Conservation (phyloP, 2,888 invertebrate species). For the Dugesia japonica region DNA sequence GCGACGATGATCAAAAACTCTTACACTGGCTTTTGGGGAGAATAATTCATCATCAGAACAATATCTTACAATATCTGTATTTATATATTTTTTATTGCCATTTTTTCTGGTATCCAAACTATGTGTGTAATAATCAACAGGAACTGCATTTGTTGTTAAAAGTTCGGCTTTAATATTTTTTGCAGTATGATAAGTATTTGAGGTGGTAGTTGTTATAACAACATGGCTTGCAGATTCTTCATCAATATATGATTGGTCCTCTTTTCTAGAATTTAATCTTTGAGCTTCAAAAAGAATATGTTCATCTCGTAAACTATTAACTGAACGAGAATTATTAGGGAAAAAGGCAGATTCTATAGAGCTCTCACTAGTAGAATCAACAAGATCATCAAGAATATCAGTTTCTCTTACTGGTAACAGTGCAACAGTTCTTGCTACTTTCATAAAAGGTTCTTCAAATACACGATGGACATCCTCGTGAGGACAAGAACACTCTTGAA, state of each 20-base stretch:
- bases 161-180: neutral
- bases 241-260: neutral
- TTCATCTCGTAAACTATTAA: constrained; percentile 11
- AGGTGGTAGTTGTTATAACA: neutral
- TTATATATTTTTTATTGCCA: neutral
- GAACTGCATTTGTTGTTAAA: neutral
- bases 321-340: neutral
- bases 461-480: constrained; percentile 26
- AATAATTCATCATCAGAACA: constrained; percentile 1
- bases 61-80: neutral
- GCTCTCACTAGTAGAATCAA: constrained; percentile 26
- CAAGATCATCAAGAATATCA: constrained; percentile 30
- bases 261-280: neutral
- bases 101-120: constrained; percentile 1
- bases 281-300: neutral
- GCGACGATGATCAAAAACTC: neutral
- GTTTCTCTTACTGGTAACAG: constrained; percentile 21
- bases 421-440: neutral
- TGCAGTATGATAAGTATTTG: neutral
- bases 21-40: constrained; percentile 7
- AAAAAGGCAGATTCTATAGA: neutral
- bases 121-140: neutral
- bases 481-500: constrained; percentile 27
- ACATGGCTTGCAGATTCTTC: neutral
- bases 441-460: constrained; percentile 25